Base-by-base conservation (phyloP, 92 coral and sea anemone genomes). In the Porites cylindrica region DNA sequence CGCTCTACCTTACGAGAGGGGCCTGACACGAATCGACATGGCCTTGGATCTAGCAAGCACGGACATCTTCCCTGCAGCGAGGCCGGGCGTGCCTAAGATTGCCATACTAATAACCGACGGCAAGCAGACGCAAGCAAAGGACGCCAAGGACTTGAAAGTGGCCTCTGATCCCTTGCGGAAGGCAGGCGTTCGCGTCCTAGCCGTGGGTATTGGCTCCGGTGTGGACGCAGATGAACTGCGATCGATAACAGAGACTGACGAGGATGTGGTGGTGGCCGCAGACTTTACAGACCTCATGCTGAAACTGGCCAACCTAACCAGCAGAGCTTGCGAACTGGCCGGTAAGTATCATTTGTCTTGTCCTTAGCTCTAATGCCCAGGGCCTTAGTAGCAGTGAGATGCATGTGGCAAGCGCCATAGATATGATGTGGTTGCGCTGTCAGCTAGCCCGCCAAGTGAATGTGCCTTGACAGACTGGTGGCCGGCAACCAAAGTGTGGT, bases 31-130 rank as follows among this genome's bases (percentile, higher is more conserved):
- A 14, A 86, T 75, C 75, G 88, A 82, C 78, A 81, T 54, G 51
- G 89, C 89, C 59, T 77, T 85, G 65, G 77, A 85, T 6, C 6
- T 66, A 20, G 60, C 60, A 54, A 18, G 16, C 23, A 53, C 21
- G 12, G 70, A 7, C 70, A 70, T 53, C 90, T 90, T 23, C 76
- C 63, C 70, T 18, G 89, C 76, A 1, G 89, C 89, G 12, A 47
- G 89, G 62, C 76, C 83, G 13, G 89, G 70, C 32, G 76, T 59
- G 24, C 82, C 83, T 13, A 76, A 77, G 83, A 68, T 77, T 52
- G 53, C 79, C 24, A 52, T 85, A 4, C 74, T 85, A 20, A 66
- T 85, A 52, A 85, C 89, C 10, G 89, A 85, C 79, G 89, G 89
- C 29, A 87, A 75, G 54, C 70, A 65, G 70, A 65, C 70, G 70